These are phyloP conservation scores for Microctonus brassicae DNA, from an alignment of 2,888 invertebrate genomes.

Conservation along the genomic window DNA sequence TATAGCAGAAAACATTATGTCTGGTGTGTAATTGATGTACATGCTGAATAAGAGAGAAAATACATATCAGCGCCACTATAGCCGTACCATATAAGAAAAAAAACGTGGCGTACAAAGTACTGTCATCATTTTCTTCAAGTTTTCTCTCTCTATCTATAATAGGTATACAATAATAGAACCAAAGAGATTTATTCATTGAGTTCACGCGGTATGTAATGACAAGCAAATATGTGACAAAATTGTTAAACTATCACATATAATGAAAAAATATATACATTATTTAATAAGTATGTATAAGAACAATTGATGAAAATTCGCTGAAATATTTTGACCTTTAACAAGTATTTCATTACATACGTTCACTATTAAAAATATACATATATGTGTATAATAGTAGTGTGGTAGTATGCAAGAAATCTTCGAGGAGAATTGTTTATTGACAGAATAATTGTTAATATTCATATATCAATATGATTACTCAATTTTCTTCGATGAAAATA, in stretches of 20 bases:
- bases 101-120: background rate
- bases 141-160: background rate
- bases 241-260: background rate
- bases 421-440: background rate
- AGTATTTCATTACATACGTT: background rate
- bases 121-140: background rate
- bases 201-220: constrained; percentile 5
- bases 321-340: background rate
- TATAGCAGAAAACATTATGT: background rate
- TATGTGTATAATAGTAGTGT: background rate
- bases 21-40: background rate
- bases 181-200: background rate
- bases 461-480: background rate
- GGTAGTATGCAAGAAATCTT: background rate
- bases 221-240: background rate
- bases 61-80: background rate
- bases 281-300: background rate
- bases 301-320: background rate
- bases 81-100: background rate
- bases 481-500: background rate
- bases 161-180: background rate
- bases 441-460: background rate
- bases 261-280: background rate
- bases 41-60: too few relatives aligned
- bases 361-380: background rate